Evolutionary conservation across 2,113 vertebrate genomes (phyloP).

Genomic region (Symphodus melops): DNA sequence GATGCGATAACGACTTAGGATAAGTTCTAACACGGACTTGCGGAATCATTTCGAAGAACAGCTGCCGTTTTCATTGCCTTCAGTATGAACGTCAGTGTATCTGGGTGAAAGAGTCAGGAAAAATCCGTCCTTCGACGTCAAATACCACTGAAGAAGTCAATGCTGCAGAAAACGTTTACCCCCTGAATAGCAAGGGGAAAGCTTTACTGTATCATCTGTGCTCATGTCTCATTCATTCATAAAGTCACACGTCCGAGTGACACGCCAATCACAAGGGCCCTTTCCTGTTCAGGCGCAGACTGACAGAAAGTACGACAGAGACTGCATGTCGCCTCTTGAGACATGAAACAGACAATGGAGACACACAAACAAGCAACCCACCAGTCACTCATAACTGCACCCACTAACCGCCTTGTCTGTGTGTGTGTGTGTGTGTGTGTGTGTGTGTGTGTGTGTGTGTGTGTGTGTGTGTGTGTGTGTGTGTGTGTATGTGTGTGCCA

Average conservation of each 20-base stretch:
- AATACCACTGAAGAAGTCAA: conserved; percentile 2
- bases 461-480: no score
- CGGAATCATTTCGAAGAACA: neutral
- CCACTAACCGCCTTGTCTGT: conserved; percentile 3
- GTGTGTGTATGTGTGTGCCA: no score
- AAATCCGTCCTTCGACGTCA: neutral
- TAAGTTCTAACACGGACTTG: neutral
- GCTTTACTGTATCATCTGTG: conserved; percentile 35
- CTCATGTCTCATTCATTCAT: conserved; percentile 43
- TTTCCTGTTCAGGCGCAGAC: conserved; percentile 35
- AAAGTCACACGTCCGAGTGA: conserved; percentile 11
- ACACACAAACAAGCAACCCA: neutral
- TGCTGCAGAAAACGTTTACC: conserved; percentile 13
- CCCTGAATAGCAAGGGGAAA: neutral
- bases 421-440: conserved; percentile 3
- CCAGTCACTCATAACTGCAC: conserved; percentile 18
- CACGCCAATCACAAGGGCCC: conserved; percentile 24
- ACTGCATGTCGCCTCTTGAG: neutral
- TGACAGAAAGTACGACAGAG: conserved; percentile 15
- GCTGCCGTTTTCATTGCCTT: neutral
- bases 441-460: conserved; percentile 6
- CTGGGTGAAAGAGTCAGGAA: neutral
- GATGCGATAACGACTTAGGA: no score
- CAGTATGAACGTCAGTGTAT: neutral
- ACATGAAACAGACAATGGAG: conserved; percentile 6